Conservation (phyloP, 2,113 vertebrate species). For the Hydrochoerus hydrochaeris region DNA sequence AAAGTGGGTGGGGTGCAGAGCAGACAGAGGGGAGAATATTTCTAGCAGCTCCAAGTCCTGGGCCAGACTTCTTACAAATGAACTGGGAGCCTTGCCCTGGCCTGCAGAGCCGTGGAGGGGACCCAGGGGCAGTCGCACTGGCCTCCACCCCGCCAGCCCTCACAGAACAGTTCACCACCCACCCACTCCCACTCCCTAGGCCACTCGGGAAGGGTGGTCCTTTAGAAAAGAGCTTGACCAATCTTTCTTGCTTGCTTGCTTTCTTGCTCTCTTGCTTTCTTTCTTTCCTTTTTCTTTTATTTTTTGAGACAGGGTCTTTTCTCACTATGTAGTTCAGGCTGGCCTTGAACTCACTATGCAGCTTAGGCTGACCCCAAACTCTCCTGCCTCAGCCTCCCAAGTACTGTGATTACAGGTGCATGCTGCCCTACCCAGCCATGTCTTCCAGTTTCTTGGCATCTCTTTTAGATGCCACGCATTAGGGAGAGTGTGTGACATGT, state of each 20-base stretch:
- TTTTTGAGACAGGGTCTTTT: neutral
- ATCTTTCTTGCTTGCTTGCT: no score
- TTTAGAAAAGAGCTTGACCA: neutral
- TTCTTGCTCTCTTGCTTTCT: no score
- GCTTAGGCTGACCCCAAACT: neutral
- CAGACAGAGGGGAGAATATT: conserved; percentile 50
- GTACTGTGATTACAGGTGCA: neutral
- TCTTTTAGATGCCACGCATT: neutral
- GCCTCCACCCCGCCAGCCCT: neutral
- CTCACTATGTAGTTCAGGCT: neutral
- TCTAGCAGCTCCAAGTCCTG: conserved; percentile 49
- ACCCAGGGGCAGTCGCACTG: neutral
- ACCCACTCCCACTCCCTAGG: neutral
- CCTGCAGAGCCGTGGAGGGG: neutral
- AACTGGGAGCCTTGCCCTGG: conserved; percentile 33
- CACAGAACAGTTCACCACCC: neutral
- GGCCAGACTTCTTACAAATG: conserved; percentile 68
- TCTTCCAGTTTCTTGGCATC: neutral
- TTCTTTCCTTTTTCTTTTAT: neutral
- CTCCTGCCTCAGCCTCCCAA: neutral
- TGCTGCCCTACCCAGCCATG: neutral
- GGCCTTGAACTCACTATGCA: neutral
- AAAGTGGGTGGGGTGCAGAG: conserved; percentile 71
- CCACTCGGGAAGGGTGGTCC: neutral
- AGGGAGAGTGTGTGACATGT: neutral